Evolutionary conservation across 2,113 vertebrate genomes (phyloP).

Genomic region (Sturnira hondurensis): DNA sequence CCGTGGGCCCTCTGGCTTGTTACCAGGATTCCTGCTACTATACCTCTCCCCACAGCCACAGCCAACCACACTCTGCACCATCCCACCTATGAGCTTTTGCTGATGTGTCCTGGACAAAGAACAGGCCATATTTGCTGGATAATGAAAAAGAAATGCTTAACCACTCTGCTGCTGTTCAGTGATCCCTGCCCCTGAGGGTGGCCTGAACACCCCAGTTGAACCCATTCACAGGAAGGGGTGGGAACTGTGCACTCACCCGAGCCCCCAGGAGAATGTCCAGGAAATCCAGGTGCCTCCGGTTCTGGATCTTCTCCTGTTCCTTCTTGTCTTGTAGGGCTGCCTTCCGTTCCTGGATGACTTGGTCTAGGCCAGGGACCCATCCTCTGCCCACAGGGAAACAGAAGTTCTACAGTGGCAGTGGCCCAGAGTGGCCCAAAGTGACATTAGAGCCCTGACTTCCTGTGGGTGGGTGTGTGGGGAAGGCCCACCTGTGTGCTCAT

Average conservation of each 20-base stretch:
- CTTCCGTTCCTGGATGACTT: constrained; percentile 83
- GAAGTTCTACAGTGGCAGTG: not conserved
- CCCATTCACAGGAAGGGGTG: fast-evolving
- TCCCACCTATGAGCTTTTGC: too few species aligned
- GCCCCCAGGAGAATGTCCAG: constrained; percentile 88
- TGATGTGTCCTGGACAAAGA: too few species aligned
- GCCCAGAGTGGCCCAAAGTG: not conserved
- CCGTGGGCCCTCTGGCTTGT: not conserved
- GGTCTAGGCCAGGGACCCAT: constrained; percentile 39
- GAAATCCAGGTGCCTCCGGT: constrained; percentile 86
- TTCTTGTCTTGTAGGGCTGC: constrained; percentile 79
- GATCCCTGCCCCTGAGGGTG: not conserved
- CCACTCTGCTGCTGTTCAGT: not conserved
- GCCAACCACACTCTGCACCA: too few species aligned
- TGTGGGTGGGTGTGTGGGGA: not conserved
- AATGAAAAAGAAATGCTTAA: not conserved
- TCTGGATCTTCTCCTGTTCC: constrained; percentile 72
- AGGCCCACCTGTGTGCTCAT: constrained; percentile 82
- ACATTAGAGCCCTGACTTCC: not conserved
- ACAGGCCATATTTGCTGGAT: too few species aligned
- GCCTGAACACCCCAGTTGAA: not conserved
- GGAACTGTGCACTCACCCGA: constrained; percentile 69
- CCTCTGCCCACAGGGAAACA: not conserved
- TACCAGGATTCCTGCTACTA: too few species aligned
- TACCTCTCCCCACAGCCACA: too few species aligned